Evolutionary conservation across 2,113 vertebrate species (phyloP).

Genomic region (Enhydra lutris): DNA sequence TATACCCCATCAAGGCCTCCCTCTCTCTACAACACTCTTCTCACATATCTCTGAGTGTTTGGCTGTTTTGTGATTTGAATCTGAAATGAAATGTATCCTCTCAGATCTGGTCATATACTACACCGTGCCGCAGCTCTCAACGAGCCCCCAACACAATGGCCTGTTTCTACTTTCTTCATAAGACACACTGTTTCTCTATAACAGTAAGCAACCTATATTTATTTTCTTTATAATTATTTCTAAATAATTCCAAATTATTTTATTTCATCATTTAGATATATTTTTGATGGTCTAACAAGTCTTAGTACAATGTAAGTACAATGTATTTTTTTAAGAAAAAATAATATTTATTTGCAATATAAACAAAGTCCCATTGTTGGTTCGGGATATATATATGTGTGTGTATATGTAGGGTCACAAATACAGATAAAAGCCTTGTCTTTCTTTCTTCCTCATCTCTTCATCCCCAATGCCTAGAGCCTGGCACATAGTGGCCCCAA

Average conservation of each 20-base stretch:
- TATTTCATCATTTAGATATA: neutral
- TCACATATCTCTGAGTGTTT: neutral
- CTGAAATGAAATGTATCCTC: neutral
- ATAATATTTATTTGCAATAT: too few relatives aligned
- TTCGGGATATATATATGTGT: too few relatives aligned
- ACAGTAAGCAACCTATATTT: neutral
- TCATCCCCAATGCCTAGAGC: neutral
- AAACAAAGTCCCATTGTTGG: too few relatives aligned
- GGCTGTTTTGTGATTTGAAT: neutral
- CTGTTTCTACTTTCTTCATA: neutral
- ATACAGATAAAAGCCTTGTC: neutral
- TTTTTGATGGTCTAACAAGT: neutral
- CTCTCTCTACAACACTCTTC: neutral
- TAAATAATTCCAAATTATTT: neutral
- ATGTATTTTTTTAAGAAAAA: too few relatives aligned
- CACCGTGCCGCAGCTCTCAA: neutral
- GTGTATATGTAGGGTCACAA: too few relatives aligned
- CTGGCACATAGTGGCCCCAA: neutral
- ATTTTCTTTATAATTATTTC: neutral
- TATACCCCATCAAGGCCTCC: neutral
- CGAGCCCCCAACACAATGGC: neutral
- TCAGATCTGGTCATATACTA: neutral
- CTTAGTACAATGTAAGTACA: neutral
- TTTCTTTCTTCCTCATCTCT: neutral
- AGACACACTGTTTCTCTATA: neutral